These are phyloP conservation scores for Syncerus caffer DNA, from an alignment of 2,797 vertebrate species.

Conservation along the genomic window DNA sequence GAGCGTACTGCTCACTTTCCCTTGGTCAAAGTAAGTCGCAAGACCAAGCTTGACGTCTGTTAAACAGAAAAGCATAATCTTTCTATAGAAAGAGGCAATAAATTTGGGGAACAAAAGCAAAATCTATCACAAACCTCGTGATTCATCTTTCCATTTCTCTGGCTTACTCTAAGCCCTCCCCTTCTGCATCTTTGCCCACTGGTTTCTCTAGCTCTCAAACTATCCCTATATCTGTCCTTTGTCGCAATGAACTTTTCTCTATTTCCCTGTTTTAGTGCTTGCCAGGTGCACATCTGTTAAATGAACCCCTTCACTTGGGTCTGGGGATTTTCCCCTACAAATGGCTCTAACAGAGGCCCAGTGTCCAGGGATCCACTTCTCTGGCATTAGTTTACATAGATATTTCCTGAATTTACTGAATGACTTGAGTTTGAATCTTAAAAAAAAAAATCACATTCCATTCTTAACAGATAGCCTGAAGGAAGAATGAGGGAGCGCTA, in stretches of 20 bases:
- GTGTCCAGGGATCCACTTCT: conserved; percentile 71
- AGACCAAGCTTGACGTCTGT: background rate
- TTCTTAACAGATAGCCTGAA: conserved; percentile 27
- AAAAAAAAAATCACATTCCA: conserved; percentile 35
- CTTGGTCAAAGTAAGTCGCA: background rate
- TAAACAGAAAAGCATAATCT: background rate
- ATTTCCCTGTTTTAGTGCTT: conserved; percentile 26
- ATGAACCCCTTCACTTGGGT: conserved; percentile 54
- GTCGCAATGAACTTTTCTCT: conserved; percentile 18
- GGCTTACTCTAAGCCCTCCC: background rate
- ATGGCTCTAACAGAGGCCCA: conserved; percentile 68
- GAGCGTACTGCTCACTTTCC: background rate
- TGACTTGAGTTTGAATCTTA: conserved; percentile 43
- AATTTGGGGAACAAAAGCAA: background rate
- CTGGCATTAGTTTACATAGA: conserved; percentile 71
- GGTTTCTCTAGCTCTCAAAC: background rate
- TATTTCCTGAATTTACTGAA: conserved; percentile 73
- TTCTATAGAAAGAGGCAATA: background rate
- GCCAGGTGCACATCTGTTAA: conserved; percentile 71
- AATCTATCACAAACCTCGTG: background rate
- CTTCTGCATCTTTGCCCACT: background rate
- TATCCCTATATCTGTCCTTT: conserved; percentile 52
- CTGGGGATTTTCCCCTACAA: conserved; percentile 68
- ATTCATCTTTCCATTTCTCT: background rate
- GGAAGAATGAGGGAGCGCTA: background rate